Evolutionary conservation across 2,797 vertebrate species (phyloP), one percentile per base, ranked within the genome.

Genomic region (Paramormyrops hopkinsi): DNA sequence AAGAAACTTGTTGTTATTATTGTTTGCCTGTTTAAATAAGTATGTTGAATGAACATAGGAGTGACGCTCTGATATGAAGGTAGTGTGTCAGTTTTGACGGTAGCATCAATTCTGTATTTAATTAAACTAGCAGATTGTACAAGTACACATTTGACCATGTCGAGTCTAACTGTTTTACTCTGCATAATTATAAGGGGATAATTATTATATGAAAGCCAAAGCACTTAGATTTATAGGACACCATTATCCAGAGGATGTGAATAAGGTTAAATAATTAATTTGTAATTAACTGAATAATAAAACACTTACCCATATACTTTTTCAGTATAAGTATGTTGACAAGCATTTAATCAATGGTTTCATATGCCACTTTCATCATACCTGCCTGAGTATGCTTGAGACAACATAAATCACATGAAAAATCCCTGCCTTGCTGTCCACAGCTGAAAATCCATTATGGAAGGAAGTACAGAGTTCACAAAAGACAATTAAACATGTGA

Each of bases 261-360:
- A 69, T 33, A 69, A 69, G 62, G 62, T 69, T 69, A 69, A 69
- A 69, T 69, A 69, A 69, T 69, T 69, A 69, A 69, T 69, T 69
- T 69, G 25, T 33, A 69, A 69, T 69, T 69, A 69, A 69, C 62
- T 69, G 62, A 69, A 69, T 69, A 33, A 33, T 69, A 69, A 33
- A 69, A 69, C 62, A 69, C 62, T 69, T 14, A 33, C 62, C 62
- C 25, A 69, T 69, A 69, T 69, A 69, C 25, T 69, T 33, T 69
- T 69, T 69, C 62, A 69, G 62, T 33, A 12, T 69, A 69, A 33
- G 29, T 33, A 69, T 69, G 25, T 69, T 69, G 62, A 69, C 25
- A 69, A 29, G 29, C 4, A 69, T 69, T 33, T 33, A 69, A 69
- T 69, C 62, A 69, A 5, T 69, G 29, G 11, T 14, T 33, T 69